Evolutionary conservation across 2,113 vertebrate species (phyloP).

Genomic region (Rhinolophus sinicus): DNA sequence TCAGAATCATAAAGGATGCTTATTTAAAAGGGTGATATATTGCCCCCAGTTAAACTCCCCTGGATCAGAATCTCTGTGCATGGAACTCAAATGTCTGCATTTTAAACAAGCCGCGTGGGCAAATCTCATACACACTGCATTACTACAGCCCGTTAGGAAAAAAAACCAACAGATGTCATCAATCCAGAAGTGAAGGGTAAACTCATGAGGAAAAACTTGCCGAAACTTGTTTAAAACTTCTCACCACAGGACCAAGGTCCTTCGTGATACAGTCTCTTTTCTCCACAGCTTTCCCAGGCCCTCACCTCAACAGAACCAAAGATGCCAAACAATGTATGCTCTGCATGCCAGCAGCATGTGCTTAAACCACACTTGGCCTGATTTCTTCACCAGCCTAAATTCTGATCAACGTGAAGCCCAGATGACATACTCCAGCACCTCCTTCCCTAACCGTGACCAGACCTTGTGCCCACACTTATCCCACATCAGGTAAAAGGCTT

Average conservation of each 20-base stretch:
- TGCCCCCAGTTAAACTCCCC: fast-evolving
- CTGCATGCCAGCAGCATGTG: fast-evolving
- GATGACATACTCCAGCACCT: neutral
- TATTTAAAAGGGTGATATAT: neutral
- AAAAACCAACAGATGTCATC: neutral
- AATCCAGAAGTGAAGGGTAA: neutral
- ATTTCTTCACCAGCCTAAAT: neutral
- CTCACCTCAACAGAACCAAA: fast-evolving
- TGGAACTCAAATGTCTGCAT: neutral
- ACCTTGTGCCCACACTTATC: no score
- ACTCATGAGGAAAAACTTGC: neutral
- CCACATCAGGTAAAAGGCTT: fast-evolving
- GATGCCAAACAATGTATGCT: fast-evolving
- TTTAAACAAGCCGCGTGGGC: neutral
- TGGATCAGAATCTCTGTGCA: neutral
- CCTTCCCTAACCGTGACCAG: neutral
- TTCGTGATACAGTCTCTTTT: neutral
- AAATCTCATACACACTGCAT: neutral
- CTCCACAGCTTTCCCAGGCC: no score
- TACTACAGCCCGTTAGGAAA: no score
- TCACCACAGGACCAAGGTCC: neutral
- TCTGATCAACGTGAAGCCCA: neutral
- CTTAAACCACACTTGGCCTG: fast-evolving
- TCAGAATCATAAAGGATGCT: neutral
- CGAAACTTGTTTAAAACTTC: neutral